Conservation (phyloP, 2,797 vertebrate genomes). For the Lagodon rhomboides region DNA sequence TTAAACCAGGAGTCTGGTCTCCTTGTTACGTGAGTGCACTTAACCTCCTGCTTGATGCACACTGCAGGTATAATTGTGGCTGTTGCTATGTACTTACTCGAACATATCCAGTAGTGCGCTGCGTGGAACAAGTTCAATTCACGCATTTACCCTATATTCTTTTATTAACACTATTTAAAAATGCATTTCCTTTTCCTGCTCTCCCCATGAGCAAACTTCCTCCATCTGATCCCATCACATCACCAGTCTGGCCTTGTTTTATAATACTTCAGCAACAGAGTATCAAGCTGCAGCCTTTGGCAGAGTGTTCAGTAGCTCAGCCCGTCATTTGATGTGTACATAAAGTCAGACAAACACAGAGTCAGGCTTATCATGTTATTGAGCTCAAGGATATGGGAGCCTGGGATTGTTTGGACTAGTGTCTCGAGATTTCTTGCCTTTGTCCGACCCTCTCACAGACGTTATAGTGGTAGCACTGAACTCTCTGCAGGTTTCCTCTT, state of each 20-base stretch:
- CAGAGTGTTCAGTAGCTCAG: slow-evolving; percentile 27
- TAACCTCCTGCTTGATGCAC: background rate
- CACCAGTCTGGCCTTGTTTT: slow-evolving; percentile 56
- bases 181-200: no score
- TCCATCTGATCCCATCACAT: slow-evolving; percentile 37
- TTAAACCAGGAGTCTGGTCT: background rate
- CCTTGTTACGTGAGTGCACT: background rate
- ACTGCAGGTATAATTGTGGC: background rate
- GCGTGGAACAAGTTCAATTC: background rate
- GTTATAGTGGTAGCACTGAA: slow-evolving; percentile 44
- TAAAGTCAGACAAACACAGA: slow-evolving; percentile 43
- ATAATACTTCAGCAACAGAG: slow-evolving; percentile 23
- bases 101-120: background rate
- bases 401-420: slow-evolving; percentile 74
- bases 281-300: slow-evolving; percentile 18
- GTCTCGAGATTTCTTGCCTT: slow-evolving; percentile 59
- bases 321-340: slow-evolving; percentile 55
- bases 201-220: slow-evolving; percentile 32
- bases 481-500: slow-evolving; percentile 43
- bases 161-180: no score
- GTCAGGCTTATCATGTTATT: slow-evolving; percentile 63
- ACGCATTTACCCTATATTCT: background rate
- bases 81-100: background rate
- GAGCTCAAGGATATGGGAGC: slow-evolving; percentile 59
- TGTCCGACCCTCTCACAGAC: slow-evolving; percentile 40